Evolutionary conservation across 2,113 vertebrate genomes (phyloP).

Genomic region (Mugil cephalus): DNA sequence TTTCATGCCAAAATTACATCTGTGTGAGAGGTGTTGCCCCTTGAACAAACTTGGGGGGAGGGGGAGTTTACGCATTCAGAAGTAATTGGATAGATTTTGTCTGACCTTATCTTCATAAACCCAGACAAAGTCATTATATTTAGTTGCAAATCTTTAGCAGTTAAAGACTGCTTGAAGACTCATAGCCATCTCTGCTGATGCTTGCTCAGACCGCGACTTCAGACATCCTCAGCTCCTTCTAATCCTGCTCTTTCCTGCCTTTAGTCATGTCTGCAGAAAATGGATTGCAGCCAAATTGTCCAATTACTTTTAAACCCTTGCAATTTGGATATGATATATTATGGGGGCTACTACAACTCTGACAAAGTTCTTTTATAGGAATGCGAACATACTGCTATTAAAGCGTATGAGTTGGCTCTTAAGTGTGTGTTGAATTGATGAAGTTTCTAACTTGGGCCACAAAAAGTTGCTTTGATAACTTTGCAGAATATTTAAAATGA

Average conservation of each 20-base stretch:
- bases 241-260: not conserved
- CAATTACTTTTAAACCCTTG: slow-evolving; percentile 11
- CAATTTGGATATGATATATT: not conserved
- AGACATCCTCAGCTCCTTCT: not conserved
- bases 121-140: not conserved
- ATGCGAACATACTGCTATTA: not conserved
- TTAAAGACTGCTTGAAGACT: not conserved
- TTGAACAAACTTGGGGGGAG: not conserved
- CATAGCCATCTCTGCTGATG: not conserved
- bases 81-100: too few species aligned
- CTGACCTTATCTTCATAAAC: too few species aligned
- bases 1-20: not conserved
- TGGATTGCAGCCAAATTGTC: slow-evolving; percentile 9
- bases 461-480: too few species aligned
- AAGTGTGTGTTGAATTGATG: not conserved
- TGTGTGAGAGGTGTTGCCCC: not conserved
- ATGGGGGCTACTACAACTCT: not conserved
- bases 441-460: too few species aligned
- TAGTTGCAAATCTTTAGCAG: not conserved
- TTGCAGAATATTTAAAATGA: too few species aligned
- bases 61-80: too few species aligned
- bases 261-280: not conserved
- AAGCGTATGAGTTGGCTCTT: not conserved
- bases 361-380: not conserved
- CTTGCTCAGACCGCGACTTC: not conserved